Conservation (phyloP, 2,888 invertebrate genomes). For the Xestia xanthographa region DNA sequence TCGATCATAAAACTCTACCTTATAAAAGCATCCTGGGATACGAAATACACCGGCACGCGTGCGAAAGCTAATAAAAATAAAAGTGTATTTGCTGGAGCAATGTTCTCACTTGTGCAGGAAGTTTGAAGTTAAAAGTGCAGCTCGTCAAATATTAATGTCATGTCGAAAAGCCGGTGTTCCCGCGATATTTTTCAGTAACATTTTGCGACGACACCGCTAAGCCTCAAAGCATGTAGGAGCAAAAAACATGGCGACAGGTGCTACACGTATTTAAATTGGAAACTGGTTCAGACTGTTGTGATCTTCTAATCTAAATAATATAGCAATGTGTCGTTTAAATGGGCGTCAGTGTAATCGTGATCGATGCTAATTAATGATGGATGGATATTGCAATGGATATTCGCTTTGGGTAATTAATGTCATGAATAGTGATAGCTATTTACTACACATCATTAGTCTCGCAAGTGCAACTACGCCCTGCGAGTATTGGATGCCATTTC, state of each 20-base stretch:
- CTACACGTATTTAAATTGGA: slow-evolving; percentile 44
- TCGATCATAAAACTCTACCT: slow-evolving; percentile 72
- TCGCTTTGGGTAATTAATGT: slow-evolving; percentile 46
- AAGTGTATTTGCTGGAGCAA: slow-evolving; percentile 39
- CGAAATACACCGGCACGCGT: slow-evolving; percentile 20
- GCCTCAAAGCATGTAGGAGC: slow-evolving; percentile 19
- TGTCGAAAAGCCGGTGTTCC: slow-evolving; percentile 33
- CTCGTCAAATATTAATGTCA: slow-evolving; percentile 49
- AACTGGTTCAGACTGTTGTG: slow-evolving; percentile 22
- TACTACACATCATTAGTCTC: slow-evolving; percentile 18
- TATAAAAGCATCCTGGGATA: slow-evolving; percentile 63
- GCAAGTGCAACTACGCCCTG: not conserved
- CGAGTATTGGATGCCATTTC: not conserved
- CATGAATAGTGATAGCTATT: slow-evolving; percentile 52
- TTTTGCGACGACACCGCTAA: slow-evolving; percentile 43
- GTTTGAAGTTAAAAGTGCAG: slow-evolving; percentile 51
- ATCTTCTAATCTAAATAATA: slow-evolving; percentile 28
- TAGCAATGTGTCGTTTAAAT: slow-evolving; percentile 23
- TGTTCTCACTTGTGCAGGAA: slow-evolving; percentile 35
- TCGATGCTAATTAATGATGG: slow-evolving; percentile 52
- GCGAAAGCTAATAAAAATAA: slow-evolving; percentile 45
- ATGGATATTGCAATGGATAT: slow-evolving; percentile 40
- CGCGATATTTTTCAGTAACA: slow-evolving; percentile 34
- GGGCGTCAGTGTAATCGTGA: slow-evolving; percentile 32
- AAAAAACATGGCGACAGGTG: slow-evolving; percentile 40